These are phyloP conservation scores for Rhinella marina DNA, from an alignment of 2,797 vertebrate species.

Conservation along the genomic window DNA sequence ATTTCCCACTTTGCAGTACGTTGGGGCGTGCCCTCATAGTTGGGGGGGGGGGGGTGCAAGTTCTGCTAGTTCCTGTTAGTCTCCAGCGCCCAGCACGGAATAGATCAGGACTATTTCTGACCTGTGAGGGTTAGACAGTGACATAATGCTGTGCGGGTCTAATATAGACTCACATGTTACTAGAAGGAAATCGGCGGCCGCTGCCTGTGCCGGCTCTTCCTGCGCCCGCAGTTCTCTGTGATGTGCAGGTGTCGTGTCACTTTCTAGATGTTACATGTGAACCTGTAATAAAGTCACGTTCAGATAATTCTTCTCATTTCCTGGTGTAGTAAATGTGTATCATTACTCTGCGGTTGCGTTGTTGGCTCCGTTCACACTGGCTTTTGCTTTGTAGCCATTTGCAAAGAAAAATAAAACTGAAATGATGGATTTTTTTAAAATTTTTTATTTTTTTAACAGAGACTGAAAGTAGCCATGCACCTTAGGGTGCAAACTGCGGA, in stretches of 20 bases:
- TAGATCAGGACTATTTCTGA: conserved; percentile 15
- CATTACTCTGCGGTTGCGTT: too few species aligned
- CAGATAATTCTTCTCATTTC: neutral
- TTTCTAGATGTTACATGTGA: neutral
- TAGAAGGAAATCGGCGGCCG: neutral
- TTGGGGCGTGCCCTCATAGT: too few species aligned
- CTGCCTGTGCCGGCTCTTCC: neutral
- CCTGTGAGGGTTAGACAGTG: conserved; percentile 37
- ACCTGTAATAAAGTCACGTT: neutral
- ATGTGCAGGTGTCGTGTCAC: neutral
- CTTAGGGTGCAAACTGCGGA: too few species aligned
- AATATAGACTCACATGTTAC: conserved; percentile 20
- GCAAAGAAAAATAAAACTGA: too few species aligned
- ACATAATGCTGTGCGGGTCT: conserved; percentile 12
- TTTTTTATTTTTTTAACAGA: too few species aligned
- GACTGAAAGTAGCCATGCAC: too few species aligned
- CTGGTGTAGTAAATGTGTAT: neutral
- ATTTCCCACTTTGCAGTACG: too few species aligned
- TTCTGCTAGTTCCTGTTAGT: neutral
- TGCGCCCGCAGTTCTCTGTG: neutral
- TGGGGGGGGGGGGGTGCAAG: neutral
- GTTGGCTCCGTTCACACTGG: too few species aligned
- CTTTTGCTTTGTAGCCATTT: too few species aligned
- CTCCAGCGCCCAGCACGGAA: neutral
- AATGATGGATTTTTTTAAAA: too few species aligned